Percentiles rank a stretch among this genome's conserved stretches.
Conservation (phyloP, 2,113 vertebrate genomes). For the Bos javanicus region DNA sequence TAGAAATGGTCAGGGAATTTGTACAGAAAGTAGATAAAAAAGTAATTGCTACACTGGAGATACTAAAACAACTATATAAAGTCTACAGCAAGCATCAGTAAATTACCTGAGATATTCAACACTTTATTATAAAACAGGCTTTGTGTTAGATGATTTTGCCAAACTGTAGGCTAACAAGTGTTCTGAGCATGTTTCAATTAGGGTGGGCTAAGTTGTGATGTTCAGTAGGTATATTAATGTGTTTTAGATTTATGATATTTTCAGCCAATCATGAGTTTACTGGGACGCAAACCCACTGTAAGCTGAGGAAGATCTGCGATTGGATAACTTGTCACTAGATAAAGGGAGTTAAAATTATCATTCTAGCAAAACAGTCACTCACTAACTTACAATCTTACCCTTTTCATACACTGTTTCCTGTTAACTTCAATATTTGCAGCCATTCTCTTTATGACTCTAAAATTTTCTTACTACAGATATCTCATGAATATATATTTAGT, state of each 20-base stretch:
- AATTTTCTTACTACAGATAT: not conserved
- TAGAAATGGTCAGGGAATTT: not conserved
- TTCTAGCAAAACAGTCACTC: constrained; percentile 9
- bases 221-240: not conserved
- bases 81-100: not conserved
- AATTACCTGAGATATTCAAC: not conserved
- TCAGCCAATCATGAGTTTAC: not conserved
- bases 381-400: not conserved
- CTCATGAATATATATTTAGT: not conserved
- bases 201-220: not conserved
- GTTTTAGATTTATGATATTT: not conserved
- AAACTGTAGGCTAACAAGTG: not conserved
- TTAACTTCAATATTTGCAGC: not conserved
- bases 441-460: not conserved
- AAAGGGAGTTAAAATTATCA: not conserved
- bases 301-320: not conserved
- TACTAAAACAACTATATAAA: not conserved
- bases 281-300: not conserved
- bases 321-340: not conserved
- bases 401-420: not conserved
- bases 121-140: not conserved
- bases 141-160: not conserved
- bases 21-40: not conserved
- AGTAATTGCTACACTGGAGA: not conserved
- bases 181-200: not conserved